Base-by-base conservation (phyloP, 2,888 invertebrate species). In the Chrysotoxum bicinctum region DNA sequence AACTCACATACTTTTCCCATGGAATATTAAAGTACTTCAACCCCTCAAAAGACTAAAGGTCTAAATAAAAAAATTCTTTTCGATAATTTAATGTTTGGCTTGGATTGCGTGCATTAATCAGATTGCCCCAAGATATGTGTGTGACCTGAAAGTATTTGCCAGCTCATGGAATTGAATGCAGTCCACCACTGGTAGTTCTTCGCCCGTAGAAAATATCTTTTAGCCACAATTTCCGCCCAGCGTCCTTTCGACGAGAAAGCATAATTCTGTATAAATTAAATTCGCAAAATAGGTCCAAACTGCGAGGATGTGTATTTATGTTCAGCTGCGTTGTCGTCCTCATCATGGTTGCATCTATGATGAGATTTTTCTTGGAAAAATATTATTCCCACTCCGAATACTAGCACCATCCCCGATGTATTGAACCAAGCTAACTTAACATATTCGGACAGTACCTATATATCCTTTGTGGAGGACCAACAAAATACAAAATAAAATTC, bases 261-360 rank as follows among this genome's bases (percentile, higher is more conserved):
- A 40, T 12, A 75, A 56, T 56, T 32, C 5, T 64, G 54, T 75
- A 50, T 14, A 60, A 76, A 72, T 68, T 74, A 68, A 60, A 79
- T n/a, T 74, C 21, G 68, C 58, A 73, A 35, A 69, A 73, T 73
- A 60, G 43, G 40, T 52, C 19, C 21, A 32, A 62, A 78, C 64
- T 64, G 4, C 19, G 16, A 43, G 45, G 4, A 45, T 19, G 43
- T 45, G 7, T 8, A 37, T 8, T 0, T 43, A n/a, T 43, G 16
- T 43, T 43, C 16, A 43, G 16, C 9, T 43, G 43, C 16, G 62
- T 69, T 52, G 37, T 14, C 52, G n/a, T 52, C 52, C 8, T 26
- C 23, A 0, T 23, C 32, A n/a, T n/a, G n/a, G n/a, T n/a, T n/a
- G n/a, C n/a, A n/a, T 1, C 19, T 37, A 72, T 66, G 76, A 60